A percentile compares a stretch with the other conserved stretches of the same genome.
Conservation (phyloP, 53 echinoderm and acorn worm genomes). For the Mesocentrotus franciscanus region DNA sequence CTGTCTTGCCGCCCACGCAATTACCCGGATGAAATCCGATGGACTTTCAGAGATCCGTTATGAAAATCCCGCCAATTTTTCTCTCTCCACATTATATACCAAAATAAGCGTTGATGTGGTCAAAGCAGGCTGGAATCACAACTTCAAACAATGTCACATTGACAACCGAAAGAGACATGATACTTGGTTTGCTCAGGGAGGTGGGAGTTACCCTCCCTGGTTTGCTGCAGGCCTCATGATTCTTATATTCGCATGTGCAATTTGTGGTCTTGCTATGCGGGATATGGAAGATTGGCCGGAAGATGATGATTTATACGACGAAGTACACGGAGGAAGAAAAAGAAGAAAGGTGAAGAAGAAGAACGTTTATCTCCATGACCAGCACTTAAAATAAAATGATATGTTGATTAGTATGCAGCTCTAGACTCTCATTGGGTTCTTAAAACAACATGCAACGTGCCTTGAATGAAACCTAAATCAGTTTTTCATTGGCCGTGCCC, state of each 20-base stretch:
- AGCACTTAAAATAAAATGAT: too few species aligned
- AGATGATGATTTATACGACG: neutral
- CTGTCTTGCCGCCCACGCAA: constrained; percentile 61
- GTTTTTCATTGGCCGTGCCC: too few species aligned
- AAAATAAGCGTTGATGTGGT: constrained; percentile 79
- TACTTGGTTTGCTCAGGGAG: neutral
- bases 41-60: constrained; percentile 73
- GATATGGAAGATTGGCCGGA: neutral
- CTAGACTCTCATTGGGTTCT: too few species aligned
- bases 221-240: neutral
- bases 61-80: constrained; percentile 52
- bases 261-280: neutral
- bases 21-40: constrained; percentile 63
- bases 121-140: constrained; percentile 62
- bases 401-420: too few species aligned
- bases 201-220: too few species aligned
- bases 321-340: too few species aligned
- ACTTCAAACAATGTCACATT: neutral
- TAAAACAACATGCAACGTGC: too few species aligned
- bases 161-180: neutral
- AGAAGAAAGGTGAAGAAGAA: neutral
- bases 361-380: neutral
- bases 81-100: constrained; percentile 71
- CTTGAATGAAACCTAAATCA: too few species aligned
- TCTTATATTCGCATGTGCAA: constrained; percentile 8